Evolutionary conservation across 92 coral and sea anemone genomes (phyloP).

Genomic region (Epizoanthus stellaris): DNA sequence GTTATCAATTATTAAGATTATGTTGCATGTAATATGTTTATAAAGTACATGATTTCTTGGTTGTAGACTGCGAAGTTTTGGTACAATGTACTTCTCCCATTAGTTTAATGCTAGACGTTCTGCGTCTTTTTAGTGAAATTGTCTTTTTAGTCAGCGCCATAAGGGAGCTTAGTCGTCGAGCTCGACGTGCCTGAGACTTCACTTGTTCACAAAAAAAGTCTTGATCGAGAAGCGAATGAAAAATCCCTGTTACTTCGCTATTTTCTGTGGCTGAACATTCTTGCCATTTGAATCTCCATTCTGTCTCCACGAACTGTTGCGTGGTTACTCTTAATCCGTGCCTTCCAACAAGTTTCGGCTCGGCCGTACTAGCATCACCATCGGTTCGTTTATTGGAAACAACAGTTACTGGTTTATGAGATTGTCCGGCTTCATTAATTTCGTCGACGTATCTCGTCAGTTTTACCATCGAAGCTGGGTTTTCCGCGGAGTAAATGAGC

Average conservation of each 20-base stretch:
- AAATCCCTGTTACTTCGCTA: slow-evolving; percentile 57
- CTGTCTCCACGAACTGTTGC: slow-evolving; percentile 52
- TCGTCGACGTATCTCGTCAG: slow-evolving; percentile 81
- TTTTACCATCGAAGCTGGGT: slow-evolving; percentile 67
- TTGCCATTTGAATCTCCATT: slow-evolving; percentile 71
- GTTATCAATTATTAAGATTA: too few species aligned
- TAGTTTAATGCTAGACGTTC: too few species aligned
- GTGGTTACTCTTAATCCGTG: slow-evolving; percentile 56
- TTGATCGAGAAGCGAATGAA: slow-evolving; percentile 54
- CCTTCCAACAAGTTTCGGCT: slow-evolving; percentile 45
- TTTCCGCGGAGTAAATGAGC: slow-evolving; percentile 78
- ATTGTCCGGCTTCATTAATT: slow-evolving; percentile 58
- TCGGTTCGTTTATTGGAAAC: slow-evolving; percentile 82
- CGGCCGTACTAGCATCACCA: background rate
- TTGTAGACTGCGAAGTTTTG: too few species aligned
- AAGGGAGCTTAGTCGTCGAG: background rate
- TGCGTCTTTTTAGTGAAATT: background rate
- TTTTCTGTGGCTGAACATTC: slow-evolving; percentile 67
- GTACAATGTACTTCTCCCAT: too few species aligned
- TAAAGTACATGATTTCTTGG: too few species aligned
- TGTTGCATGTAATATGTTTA: too few species aligned
- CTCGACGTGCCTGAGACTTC: background rate
- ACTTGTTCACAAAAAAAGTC: background rate
- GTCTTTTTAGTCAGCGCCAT: slow-evolving; percentile 3
- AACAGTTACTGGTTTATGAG: slow-evolving; percentile 65